phyloP scores from a whole-genome alignment of 1,140 invertebrate species.

The Pachypeltis micranthus region DNA sequence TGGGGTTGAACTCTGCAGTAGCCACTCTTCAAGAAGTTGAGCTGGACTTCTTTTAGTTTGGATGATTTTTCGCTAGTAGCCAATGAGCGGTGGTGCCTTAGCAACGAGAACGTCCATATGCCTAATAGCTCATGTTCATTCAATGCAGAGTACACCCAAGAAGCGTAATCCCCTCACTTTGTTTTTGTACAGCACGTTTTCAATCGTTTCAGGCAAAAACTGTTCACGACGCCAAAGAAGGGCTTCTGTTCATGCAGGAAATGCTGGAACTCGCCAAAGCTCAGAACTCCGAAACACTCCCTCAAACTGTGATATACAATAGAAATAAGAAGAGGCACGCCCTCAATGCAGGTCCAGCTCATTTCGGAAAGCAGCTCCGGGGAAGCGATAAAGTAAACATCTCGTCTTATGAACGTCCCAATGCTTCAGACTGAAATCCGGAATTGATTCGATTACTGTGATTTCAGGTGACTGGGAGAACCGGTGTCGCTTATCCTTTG shows the following conservation, averaged over 20 bases:
- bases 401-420: too few species aligned
- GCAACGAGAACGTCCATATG: not conserved
- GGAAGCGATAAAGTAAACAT: slow-evolving; percentile 40
- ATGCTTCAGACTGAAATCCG: too few species aligned
- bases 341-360: slow-evolving; percentile 73
- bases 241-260: slow-evolving; percentile 91
- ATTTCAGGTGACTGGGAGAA: slow-evolving; percentile 43
- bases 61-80: too few species aligned
- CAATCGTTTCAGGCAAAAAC: slow-evolving; percentile 58
- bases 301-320: slow-evolving; percentile 27
- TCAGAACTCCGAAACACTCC: slow-evolving; percentile 39
- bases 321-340: slow-evolving; percentile 32
- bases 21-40: too few species aligned
- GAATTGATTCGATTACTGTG: too few species aligned
- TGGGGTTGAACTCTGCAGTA: too few species aligned
- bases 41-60: too few species aligned
- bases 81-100: too few species aligned
- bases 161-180: slow-evolving; percentile 16
- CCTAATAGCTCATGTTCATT: not conserved
- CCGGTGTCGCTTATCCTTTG: slow-evolving; percentile 53
- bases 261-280: slow-evolving; percentile 82
- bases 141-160: too few species aligned
- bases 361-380: slow-evolving; percentile 72
- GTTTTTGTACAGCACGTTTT: slow-evolving; percentile 17
- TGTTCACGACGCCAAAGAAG: slow-evolving; percentile 77